A percentile compares a stretch with the other conserved stretches of the same genome.
Conservation (phyloP, 2,797 vertebrate genomes). For the Sorex maritimensis region DNA sequence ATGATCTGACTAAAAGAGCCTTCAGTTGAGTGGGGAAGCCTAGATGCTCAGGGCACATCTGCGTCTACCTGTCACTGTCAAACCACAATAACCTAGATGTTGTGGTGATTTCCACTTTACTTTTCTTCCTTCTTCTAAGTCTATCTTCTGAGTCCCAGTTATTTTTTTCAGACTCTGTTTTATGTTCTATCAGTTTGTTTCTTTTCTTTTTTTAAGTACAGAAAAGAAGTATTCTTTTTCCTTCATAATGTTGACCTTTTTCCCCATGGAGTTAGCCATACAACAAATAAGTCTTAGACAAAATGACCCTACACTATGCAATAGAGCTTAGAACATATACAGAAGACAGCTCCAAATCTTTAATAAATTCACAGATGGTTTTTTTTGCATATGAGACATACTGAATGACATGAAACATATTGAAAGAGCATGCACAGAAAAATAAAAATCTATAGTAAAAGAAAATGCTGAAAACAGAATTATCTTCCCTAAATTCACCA, state of each 20-base stretch:
- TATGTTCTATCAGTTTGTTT: neutral
- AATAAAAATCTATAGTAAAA: neutral
- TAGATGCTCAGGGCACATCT: neutral
- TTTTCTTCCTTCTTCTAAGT: neutral
- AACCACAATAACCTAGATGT: neutral
- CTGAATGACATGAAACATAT: neutral
- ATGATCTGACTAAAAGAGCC: neutral
- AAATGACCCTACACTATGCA: neutral
- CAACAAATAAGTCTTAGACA: too few species aligned
- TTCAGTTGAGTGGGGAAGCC: neutral
- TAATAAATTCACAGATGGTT: constrained; percentile 20
- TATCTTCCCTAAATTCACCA: neutral
- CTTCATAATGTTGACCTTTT: neutral
- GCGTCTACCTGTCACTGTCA: neutral
- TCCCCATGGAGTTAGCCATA: too few species aligned
- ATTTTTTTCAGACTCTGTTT: neutral
- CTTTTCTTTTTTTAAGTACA: neutral
- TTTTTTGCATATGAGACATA: neutral
- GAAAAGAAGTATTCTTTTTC: neutral
- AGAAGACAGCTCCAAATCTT: neutral
- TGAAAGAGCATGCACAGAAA: neutral
- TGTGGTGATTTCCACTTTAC: neutral
- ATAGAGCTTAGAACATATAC: neutral
- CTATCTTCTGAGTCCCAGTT: neutral
- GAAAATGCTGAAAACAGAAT: constrained; percentile 14